Conservation (phyloP, 64 coral and sea anemone genomes). For the Orbicella faveolata region DNA sequence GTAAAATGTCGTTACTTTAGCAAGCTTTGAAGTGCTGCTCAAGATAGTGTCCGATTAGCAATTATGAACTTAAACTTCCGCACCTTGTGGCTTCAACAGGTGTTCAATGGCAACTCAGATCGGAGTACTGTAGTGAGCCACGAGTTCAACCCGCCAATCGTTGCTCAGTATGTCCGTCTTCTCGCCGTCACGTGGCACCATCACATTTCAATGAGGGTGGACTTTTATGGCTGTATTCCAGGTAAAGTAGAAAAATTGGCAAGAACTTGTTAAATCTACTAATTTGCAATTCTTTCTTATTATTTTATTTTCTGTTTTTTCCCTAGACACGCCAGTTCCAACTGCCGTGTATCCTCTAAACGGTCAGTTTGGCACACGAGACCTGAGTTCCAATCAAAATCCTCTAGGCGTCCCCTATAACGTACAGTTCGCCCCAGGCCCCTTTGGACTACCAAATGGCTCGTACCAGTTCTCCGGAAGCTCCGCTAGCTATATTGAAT, state of each 20-base stretch:
- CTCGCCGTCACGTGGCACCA: not conserved
- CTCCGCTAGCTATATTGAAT: conserved; percentile 6
- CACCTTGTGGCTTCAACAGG: not conserved
- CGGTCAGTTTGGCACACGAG: not conserved
- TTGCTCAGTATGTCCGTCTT: not conserved
- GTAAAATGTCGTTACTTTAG: no score
- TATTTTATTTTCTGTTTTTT: not conserved
- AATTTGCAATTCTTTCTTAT: no score
- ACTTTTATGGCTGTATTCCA: conserved; percentile 17
- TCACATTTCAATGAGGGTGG: conserved; percentile 8
- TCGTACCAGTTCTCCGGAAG: conserved; percentile 36
- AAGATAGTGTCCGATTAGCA: no score
- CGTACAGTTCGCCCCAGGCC: conserved; percentile 26
- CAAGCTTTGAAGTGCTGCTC: no score
- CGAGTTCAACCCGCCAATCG: not conserved
- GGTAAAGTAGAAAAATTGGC: not conserved
- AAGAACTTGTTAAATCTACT: no score
- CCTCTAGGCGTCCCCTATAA: conserved; percentile 8
- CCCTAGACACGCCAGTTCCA: conserved; percentile 33
- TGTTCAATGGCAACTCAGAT: conserved; percentile 5
- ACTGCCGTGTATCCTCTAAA: conserved; percentile 53
- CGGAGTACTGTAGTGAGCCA: not conserved
- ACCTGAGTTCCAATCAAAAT: conserved; percentile 43
- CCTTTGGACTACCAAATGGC: conserved; percentile 30
- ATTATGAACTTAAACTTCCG: no score